These are phyloP conservation scores for Mustela nigripes DNA, from an alignment of 2,113 vertebrate species.

Conservation along the genomic window DNA sequence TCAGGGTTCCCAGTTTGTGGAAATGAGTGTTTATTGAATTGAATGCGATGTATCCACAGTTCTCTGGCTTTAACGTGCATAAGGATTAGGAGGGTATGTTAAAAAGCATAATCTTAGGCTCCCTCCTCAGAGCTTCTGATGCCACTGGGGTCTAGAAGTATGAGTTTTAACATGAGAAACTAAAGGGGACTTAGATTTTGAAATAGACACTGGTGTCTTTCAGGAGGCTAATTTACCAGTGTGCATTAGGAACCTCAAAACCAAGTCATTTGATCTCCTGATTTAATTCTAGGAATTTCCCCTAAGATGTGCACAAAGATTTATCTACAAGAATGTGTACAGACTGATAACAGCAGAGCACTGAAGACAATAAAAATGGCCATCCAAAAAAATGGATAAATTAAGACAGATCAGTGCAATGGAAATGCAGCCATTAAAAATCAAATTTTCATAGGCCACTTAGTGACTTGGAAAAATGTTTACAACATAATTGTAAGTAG, in stretches of 20 bases:
- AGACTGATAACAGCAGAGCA: background rate
- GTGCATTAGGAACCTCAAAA: background rate
- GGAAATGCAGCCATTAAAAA: conserved; percentile 35
- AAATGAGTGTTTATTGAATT: conserved; percentile 2
- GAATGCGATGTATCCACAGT: background rate
- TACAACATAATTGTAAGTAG: background rate
- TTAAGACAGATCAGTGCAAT: background rate
- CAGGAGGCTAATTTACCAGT: background rate
- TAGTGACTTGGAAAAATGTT: conserved; percentile 43
- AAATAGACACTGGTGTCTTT: background rate
- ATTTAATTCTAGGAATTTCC: conserved; percentile 37
- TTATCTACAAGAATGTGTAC: background rate
- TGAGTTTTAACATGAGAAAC: background rate
- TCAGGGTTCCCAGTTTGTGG: background rate
- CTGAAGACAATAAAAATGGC: conserved; percentile 12
- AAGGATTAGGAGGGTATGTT: background rate
- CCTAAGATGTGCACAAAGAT: conserved; percentile 12
- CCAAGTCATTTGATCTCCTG: background rate
- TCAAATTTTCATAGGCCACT: conserved; percentile 28
- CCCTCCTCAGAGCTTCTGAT: background rate
- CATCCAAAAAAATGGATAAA: background rate
- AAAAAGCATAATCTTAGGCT: background rate
- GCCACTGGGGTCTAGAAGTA: background rate
- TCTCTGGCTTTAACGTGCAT: background rate
- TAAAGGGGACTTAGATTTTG: background rate